Percentiles rank a stretch among this genome's conserved stretches.
These are phyloP conservation scores for Dendrocincla tyrannina DNA, from an alignment of 2,797 vertebrate species.

Conservation along the genomic window DNA sequence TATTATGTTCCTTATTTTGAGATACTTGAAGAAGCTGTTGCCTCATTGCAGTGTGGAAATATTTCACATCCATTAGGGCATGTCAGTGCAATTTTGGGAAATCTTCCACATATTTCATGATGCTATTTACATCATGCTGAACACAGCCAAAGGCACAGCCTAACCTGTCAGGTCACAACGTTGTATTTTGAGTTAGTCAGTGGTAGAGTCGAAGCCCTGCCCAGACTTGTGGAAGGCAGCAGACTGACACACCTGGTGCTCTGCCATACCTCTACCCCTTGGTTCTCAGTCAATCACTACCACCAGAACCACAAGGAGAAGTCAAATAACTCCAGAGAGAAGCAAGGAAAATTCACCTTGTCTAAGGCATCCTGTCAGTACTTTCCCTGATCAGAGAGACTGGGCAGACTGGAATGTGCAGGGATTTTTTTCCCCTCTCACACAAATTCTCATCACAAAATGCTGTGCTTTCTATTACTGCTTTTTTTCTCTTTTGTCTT, in stretches of 20 bases:
- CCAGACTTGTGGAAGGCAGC: neutral
- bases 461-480: neutral
- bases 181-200: neutral
- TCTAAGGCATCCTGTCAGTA: neutral
- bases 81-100: neutral
- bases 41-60: neutral
- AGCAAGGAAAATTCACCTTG: neutral
- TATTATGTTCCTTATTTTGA: neutral
- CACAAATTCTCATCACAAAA: neutral
- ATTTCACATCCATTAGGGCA: neutral
- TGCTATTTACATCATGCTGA: neutral
- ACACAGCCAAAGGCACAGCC: neutral
- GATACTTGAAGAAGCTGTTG: neutral
- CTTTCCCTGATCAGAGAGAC: neutral
- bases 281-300: neutral
- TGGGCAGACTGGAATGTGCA: neutral
- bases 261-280: neutral
- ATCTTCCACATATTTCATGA: neutral
- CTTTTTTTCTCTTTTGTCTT: neutral
- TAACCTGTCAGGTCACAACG: neutral
- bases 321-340: neutral
- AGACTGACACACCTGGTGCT: rapidly evolving
- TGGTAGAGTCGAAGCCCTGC: rapidly evolving
- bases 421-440: neutral
- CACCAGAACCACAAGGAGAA: neutral